These are phyloP conservation scores for Parambassis ranga DNA, from an alignment of 2,797 vertebrate genomes.

Conservation along the genomic window DNA sequence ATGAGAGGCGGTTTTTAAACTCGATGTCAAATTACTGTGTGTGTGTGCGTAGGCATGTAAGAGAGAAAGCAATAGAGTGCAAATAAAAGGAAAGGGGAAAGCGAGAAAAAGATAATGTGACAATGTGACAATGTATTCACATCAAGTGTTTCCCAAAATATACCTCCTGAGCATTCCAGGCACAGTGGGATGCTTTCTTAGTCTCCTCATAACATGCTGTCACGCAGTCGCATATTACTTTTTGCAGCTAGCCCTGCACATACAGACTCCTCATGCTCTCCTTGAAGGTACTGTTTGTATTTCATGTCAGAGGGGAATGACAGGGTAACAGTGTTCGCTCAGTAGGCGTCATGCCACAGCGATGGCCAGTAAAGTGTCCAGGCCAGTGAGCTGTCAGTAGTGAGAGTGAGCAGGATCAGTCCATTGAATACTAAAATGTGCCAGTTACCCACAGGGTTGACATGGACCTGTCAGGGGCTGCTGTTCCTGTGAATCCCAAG, in stretches of 20 bases:
- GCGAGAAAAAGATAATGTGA: constrained; percentile 30
- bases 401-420: constrained; percentile 20
- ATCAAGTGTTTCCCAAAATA: constrained; percentile 61
- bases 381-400: constrained; percentile 30
- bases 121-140: constrained; percentile 27
- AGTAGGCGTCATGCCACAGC: constrained; percentile 18
- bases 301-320: constrained; percentile 16
- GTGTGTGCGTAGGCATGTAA: neutral
- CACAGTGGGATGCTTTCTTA: constrained; percentile 12
- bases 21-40: constrained; percentile 17
- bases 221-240: constrained; percentile 34
- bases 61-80: neutral
- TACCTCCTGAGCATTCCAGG: constrained; percentile 19
- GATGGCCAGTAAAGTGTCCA: constrained; percentile 5
- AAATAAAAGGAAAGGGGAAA: neutral
- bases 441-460: constrained; percentile 33
- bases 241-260: neutral
- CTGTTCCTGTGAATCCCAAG: constrained; percentile 18
- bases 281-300: neutral
- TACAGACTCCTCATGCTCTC: constrained; percentile 3
- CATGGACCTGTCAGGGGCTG: constrained; percentile 19
- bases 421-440: constrained; percentile 23
- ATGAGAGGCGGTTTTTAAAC: constrained; percentile 18
- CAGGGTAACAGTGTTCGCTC: constrained; percentile 19
- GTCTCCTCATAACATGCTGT: constrained; percentile 34